A percentile compares a stretch with the other conserved stretches of the same genome.
Conservation (phyloP, 2,888 invertebrate species). For the Idaea dimidiata region DNA sequence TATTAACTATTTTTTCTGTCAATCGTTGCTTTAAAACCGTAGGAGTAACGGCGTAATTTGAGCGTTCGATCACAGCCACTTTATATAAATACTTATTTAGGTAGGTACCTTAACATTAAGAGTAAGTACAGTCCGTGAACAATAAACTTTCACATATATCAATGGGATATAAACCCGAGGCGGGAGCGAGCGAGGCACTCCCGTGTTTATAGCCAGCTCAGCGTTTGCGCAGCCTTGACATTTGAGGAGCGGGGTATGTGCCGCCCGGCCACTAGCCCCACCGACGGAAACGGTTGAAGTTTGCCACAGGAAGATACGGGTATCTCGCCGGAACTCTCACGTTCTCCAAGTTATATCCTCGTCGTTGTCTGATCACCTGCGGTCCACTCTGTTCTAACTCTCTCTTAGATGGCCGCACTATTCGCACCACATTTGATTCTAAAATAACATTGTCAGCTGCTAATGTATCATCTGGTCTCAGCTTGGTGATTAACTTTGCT, state of each 20-base stretch:
- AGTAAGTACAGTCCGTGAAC: slow-evolving; percentile 50
- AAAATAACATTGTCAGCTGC: slow-evolving; percentile 68
- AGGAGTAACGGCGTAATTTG: slow-evolving; percentile 48
- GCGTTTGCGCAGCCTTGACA: slow-evolving; percentile 71
- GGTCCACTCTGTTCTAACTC: slow-evolving; percentile 41
- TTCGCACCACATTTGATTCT: slow-evolving; percentile 68
- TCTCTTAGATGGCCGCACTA: slow-evolving; percentile 57
- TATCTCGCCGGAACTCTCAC: slow-evolving; percentile 74
- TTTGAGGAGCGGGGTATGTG: slow-evolving; percentile 45
- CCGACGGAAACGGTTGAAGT: slow-evolving; percentile 68
- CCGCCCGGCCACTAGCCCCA: slow-evolving; percentile 66
- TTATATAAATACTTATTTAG: slow-evolving; percentile 45
- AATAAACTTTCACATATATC: slow-evolving; percentile 29
- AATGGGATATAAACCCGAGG: slow-evolving; percentile 42
- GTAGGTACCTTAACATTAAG: slow-evolving; percentile 40
- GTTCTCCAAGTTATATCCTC: slow-evolving; percentile 76
- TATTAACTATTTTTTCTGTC: slow-evolving; percentile 43
- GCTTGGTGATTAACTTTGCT: slow-evolving; percentile 66
- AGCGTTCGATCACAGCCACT: slow-evolving; percentile 75
- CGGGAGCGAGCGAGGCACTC: slow-evolving; percentile 36
- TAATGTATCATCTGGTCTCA: slow-evolving; percentile 59
- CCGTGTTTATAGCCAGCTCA: slow-evolving; percentile 36
- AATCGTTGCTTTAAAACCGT: slow-evolving; percentile 54
- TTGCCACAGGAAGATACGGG: slow-evolving; percentile 70
- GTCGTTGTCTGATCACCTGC: slow-evolving; percentile 60